These are phyloP conservation scores for Standfussiana lucernea DNA, from an alignment of 2,888 invertebrate genomes.

Conservation along the genomic window DNA sequence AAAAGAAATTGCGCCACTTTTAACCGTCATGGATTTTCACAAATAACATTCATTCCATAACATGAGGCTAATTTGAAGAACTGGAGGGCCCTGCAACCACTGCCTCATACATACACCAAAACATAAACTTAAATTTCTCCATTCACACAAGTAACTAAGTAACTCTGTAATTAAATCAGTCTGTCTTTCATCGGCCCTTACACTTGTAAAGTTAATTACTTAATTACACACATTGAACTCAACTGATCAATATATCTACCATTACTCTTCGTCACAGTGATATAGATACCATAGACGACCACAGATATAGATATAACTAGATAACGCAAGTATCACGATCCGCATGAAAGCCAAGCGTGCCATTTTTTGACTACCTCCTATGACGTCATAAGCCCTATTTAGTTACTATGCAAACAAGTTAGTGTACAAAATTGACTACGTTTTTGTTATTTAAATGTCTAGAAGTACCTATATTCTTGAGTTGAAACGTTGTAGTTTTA, in stretches of 20 bases:
- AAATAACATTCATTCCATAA: neutral
- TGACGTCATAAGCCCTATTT: no score
- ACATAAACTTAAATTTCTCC: neutral
- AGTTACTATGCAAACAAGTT: no score
- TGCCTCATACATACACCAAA: neutral
- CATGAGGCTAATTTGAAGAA: neutral
- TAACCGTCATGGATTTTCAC: neutral
- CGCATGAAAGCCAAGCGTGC: no score
- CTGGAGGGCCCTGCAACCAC: neutral
- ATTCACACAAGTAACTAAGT: constrained; percentile 8
- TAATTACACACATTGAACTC: constrained; percentile 24
- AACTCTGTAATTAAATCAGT: constrained; percentile 32
- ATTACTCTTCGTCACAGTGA: neutral
- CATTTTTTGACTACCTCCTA: no score
- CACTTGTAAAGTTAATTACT: constrained; percentile 27
- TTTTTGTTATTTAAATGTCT: no score
- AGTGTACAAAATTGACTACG: no score
- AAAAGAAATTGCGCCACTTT: no score
- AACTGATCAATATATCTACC: constrained; percentile 17
- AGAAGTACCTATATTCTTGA: no score
- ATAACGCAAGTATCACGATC: no score
- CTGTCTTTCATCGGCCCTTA: neutral
- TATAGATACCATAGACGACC: no score
- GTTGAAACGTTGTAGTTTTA: no score
- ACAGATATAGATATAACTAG: no score